These are phyloP conservation scores for Orius insidiosus DNA, from an alignment of 1,140 invertebrate species.

Conservation along the genomic window DNA sequence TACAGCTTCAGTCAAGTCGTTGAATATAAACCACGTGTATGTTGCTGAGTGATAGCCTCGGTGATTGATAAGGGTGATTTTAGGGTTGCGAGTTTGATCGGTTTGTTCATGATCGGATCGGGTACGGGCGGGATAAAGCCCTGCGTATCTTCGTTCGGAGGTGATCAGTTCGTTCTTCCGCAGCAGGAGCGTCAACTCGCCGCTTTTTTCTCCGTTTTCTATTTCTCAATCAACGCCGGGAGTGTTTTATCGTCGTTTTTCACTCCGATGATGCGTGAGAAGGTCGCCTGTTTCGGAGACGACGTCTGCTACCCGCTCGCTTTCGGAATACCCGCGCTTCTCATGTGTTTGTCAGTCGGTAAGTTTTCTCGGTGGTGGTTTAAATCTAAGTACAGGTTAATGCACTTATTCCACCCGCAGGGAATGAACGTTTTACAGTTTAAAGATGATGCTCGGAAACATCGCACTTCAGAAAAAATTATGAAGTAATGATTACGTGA, in stretches of 20 bases:
- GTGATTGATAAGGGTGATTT: conserved; percentile 22
- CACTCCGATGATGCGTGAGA: conserved; percentile 65
- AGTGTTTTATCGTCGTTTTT: conserved; percentile 77
- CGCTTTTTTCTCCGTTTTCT: conserved; percentile 84
- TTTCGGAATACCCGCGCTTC: conserved; percentile 73
- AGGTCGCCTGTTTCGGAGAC: conserved; percentile 58
- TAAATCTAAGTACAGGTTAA: not conserved
- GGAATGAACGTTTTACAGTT: too few species aligned
- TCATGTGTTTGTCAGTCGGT: conserved; percentile 71
- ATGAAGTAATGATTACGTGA: too few species aligned
- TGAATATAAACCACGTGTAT: conserved; percentile 10
- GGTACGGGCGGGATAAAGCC: conserved; percentile 96
- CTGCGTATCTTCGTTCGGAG: conserved; percentile 91
- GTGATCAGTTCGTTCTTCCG: conserved; percentile 80
- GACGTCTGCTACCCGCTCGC: conserved; percentile 75
- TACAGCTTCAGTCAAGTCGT: conserved; percentile 30
- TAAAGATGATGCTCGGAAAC: too few species aligned
- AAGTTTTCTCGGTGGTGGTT: conserved; percentile 1
- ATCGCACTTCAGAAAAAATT: too few species aligned
- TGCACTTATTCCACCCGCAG: too few species aligned
- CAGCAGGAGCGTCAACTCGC: conserved; percentile 55
- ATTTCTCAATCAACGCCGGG: conserved; percentile 84
- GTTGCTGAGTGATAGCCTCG: too few species aligned
- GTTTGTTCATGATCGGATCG: conserved; percentile 64
- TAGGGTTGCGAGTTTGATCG: conserved; percentile 53